Conservation (phyloP, 2,797 vertebrate species). For the Chrosomus eos region DNA sequence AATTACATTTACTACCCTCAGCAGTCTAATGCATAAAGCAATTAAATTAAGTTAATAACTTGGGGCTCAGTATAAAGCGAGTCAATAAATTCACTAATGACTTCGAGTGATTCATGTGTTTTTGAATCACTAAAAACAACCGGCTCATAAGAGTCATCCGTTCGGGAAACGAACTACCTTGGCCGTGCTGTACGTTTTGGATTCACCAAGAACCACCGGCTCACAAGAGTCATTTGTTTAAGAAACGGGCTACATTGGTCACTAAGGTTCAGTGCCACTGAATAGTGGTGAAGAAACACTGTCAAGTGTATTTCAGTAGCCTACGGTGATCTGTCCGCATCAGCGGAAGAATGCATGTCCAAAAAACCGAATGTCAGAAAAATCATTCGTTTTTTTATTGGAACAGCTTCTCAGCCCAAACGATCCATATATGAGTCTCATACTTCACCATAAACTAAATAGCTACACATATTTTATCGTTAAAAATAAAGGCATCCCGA, state of each 20-base stretch:
- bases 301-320: constrained; percentile 2
- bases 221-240: constrained; percentile 1
- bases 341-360: background rate
- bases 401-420: background rate
- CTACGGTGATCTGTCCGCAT: constrained; percentile 1
- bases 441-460: background rate
- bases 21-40: background rate
- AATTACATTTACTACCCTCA: background rate
- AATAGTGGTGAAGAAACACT: background rate
- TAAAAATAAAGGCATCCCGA: background rate
- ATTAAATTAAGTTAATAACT: background rate
- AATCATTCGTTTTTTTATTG: background rate
- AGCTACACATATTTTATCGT: background rate
- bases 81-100: background rate
- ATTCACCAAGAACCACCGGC: constrained; percentile 1
- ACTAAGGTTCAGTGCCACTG: background rate
- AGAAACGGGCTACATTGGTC: background rate
- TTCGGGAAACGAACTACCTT: background rate
- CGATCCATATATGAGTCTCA: background rate
- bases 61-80: background rate
- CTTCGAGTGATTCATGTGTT: background rate
- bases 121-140: background rate
- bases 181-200: background rate
- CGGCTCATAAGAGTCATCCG: background rate
- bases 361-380: background rate